Evolutionary conservation across 2,888 invertebrate genomes (phyloP).

Genomic region (Caenorhabditis sp.): DNA sequence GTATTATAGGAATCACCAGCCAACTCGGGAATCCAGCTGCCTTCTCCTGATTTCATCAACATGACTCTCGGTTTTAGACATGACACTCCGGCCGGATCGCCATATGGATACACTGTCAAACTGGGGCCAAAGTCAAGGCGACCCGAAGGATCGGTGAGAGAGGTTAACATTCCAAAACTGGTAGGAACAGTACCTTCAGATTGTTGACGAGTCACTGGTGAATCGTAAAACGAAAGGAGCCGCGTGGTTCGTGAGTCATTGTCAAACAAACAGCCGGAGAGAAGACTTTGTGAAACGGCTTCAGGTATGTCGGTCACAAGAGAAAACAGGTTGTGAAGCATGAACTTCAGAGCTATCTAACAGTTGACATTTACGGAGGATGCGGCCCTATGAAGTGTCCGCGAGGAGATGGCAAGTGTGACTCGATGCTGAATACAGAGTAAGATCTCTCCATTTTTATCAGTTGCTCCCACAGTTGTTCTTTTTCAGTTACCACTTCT

Average conservation of each 20-base stretch:
- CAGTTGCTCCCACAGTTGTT: too few species aligned
- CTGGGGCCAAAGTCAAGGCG: conserved; percentile 67
- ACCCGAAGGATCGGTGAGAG: conserved; percentile 28
- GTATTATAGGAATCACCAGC: conserved; percentile 71
- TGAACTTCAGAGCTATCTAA: conserved; percentile 69
- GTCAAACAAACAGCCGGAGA: conserved; percentile 74
- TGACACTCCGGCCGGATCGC: conserved; percentile 78
- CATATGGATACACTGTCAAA: conserved; percentile 81
- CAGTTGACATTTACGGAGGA: conserved; percentile 80
- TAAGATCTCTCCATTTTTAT: conserved; percentile 41
- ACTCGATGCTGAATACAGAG: conserved; percentile 76
- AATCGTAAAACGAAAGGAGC: conserved; percentile 74
- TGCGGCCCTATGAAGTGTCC: conserved; percentile 78
- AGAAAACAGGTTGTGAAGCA: neutral
- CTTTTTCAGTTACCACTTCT: conserved; percentile 78
- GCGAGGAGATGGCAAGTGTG: conserved; percentile 71
- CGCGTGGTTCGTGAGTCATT: conserved; percentile 82
- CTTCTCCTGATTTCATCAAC: conserved; percentile 71
- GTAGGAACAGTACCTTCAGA: conserved; percentile 34
- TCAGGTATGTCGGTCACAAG: conserved; percentile 63
- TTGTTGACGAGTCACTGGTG: conserved; percentile 53
- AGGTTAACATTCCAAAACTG: neutral
- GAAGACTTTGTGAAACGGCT: conserved; percentile 74
- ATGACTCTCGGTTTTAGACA: conserved; percentile 80
- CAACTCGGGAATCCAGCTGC: conserved; percentile 62